A percentile compares a stretch with the other conserved stretches of the same genome.
Conservation (phyloP, 2,888 invertebrate genomes). For the Dorcus hopei region DNA sequence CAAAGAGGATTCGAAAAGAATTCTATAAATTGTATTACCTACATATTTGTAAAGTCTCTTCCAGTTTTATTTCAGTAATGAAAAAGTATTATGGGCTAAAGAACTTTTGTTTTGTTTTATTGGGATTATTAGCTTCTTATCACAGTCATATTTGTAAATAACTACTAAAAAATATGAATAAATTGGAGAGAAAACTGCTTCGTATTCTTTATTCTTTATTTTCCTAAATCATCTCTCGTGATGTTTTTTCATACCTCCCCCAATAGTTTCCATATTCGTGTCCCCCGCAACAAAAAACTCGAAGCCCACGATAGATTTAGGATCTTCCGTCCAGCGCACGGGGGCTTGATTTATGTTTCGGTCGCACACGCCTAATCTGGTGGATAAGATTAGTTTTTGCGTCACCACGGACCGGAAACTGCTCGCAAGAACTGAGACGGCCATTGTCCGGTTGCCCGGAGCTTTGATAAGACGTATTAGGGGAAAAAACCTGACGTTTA, state of each 20-base stretch:
- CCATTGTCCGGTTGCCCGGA: slow-evolving; percentile 30
- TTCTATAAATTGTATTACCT: too few relatives aligned
- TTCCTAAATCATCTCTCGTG: too few relatives aligned
- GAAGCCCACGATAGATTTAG: slow-evolving; percentile 17
- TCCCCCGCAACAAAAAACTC: slow-evolving; percentile 1
- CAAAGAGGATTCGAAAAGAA: too few relatives aligned
- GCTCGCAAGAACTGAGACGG: slow-evolving; percentile 25
- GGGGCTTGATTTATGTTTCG: slow-evolving; percentile 26
- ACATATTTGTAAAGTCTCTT: too few relatives aligned
- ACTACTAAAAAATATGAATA: too few relatives aligned
- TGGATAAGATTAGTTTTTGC: slow-evolving; percentile 31
- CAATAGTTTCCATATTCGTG: slow-evolving; percentile 7
- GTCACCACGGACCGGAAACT: slow-evolving; percentile 17
- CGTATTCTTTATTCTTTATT: too few relatives aligned
- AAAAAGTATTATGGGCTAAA: too few relatives aligned
- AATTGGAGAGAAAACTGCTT: too few relatives aligned
- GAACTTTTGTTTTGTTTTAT: too few relatives aligned
- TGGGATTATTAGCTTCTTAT: too few relatives aligned
- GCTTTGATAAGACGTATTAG: slow-evolving; percentile 19
- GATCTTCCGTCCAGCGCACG: slow-evolving; percentile 14
- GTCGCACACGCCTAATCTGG: slow-evolving; percentile 27
- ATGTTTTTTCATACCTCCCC: neutral
- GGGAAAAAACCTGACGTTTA: slow-evolving; percentile 22
- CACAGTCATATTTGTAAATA: too few relatives aligned
- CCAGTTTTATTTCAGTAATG: too few relatives aligned